These are phyloP conservation scores for Mugil cephalus DNA, from an alignment of 2,113 vertebrate species.

Conservation along the genomic window DNA sequence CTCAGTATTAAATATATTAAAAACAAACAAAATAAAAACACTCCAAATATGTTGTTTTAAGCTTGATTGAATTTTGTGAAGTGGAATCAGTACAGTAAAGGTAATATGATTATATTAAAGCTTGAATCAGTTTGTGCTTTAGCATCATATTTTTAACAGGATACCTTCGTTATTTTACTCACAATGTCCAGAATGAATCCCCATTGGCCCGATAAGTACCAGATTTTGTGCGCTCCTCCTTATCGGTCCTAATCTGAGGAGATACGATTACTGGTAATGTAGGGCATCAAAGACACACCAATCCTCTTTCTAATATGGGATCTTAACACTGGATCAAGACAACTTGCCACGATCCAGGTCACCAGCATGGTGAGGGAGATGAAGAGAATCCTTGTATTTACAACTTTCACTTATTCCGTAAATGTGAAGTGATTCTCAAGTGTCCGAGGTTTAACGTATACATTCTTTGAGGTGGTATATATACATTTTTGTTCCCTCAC, in stretches of 20 bases:
- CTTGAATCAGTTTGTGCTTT: background rate
- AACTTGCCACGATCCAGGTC: conserved; percentile 77
- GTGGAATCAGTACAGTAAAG: background rate
- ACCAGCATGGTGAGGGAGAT: conserved; percentile 43
- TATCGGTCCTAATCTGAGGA: conserved; percentile 69
- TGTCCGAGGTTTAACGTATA: background rate
- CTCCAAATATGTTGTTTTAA: conserved; percentile 44
- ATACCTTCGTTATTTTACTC: conserved; percentile 31
- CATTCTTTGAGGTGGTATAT: background rate
- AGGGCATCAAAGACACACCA: conserved; percentile 78
- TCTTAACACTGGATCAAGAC: conserved; percentile 83
- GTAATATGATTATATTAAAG: conserved; percentile 17
- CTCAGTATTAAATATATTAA: conserved; percentile 17
- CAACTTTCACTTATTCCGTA: conserved; percentile 45
- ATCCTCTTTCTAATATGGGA: conserved; percentile 76
- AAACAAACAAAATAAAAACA: conserved; percentile 21
- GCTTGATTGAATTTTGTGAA: background rate
- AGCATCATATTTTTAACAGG: background rate
- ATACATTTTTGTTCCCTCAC: background rate
- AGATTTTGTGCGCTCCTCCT: conserved; percentile 56
- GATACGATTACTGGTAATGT: conserved; percentile 78
- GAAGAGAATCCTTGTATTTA: conserved; percentile 35
- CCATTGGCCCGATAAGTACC: conserved; percentile 66
- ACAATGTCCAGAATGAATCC: conserved; percentile 22
- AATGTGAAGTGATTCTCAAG: background rate